Evolutionary conservation across 1,140 invertebrate genomes (phyloP).

Genomic region (Metaphire vulgaris): DNA sequence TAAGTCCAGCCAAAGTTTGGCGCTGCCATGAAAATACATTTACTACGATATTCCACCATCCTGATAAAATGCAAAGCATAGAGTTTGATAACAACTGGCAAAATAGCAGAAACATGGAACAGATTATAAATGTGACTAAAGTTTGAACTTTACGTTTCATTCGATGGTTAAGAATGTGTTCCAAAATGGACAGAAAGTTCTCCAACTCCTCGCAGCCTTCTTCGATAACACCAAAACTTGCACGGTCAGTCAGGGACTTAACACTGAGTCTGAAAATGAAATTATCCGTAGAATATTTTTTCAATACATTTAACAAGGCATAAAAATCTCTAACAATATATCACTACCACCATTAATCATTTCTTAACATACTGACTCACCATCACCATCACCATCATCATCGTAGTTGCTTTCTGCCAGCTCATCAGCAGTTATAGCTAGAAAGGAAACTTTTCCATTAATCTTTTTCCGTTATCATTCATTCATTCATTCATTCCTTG

Average conservation of each 20-base stretch:
- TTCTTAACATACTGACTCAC: neutral
- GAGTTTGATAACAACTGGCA: too few relatives aligned
- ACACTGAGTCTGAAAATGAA: constrained; percentile 13
- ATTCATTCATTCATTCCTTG: too few relatives aligned
- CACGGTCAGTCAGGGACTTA: constrained; percentile 16
- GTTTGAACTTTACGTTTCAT: neutral
- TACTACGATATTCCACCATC: neutral
- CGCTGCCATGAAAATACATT: neutral
- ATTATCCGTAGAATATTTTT: neutral
- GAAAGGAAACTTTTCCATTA: too few relatives aligned
- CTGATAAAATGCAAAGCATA: too few relatives aligned
- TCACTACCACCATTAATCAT: neutral
- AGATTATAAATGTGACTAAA: neutral
- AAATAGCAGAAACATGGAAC: neutral
- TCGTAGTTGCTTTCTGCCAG: too few relatives aligned
- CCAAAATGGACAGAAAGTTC: constrained; percentile 9
- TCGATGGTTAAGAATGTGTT: constrained; percentile 21
- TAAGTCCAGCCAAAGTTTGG: too few relatives aligned
- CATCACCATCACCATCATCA: neutral
- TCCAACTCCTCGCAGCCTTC: constrained; percentile 11
- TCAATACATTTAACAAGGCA: neutral
- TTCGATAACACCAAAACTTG: constrained; percentile 3
- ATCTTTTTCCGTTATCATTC: too few relatives aligned
- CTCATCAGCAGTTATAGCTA: too few relatives aligned
- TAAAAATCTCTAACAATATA: neutral